phyloP scores from a whole-genome alignment of 2,797 vertebrate species.

The Poecilia velifera region DNA sequence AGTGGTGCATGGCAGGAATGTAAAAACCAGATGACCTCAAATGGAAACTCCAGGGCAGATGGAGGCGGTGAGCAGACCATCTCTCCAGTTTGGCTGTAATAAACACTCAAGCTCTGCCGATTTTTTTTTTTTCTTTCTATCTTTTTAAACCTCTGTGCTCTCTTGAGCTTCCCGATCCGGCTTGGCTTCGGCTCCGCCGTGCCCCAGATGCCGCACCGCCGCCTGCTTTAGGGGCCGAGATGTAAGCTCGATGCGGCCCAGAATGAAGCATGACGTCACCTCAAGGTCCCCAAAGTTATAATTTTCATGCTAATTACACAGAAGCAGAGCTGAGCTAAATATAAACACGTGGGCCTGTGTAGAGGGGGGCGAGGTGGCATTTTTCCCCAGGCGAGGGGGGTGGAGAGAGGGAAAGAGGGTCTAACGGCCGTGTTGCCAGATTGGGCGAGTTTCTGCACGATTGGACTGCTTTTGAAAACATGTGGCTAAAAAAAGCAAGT shows the following conservation, averaged over 20 bases:
- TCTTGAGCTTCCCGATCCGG: conserved; percentile 39
- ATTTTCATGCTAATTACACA: conserved; percentile 83
- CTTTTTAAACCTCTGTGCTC: conserved; percentile 10
- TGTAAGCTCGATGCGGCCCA: conserved; percentile 32
- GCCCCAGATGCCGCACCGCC: conserved; percentile 52
- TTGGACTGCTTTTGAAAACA: no score
- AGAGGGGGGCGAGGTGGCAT: conserved; percentile 25
- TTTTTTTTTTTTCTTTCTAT: neutral
- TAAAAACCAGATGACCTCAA: conserved; percentile 80
- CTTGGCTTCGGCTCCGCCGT: conserved; percentile 53
- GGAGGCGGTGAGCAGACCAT: conserved; percentile 60
- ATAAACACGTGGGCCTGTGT: conserved; percentile 61
- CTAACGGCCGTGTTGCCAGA: neutral
- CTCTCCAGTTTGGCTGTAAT: conserved; percentile 58
- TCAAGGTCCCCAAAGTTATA: conserved; percentile 63
- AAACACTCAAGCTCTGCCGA: conserved; percentile 53
- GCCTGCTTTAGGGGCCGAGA: conserved; percentile 52
- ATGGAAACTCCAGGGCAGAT: conserved; percentile 77
- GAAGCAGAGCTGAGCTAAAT: conserved; percentile 73
- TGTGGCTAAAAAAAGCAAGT: no score
- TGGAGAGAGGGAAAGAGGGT: conserved; percentile 35
- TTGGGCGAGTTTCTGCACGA: no score
- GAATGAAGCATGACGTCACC: conserved; percentile 72
- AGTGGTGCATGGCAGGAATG: conserved; percentile 74
- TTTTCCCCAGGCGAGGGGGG: conserved; percentile 35